Percentiles rank a stretch among this genome's conserved stretches.
phyloP scores from a whole-genome alignment of 2,113 vertebrate genomes.

The Anthoscopus minutus region DNA sequence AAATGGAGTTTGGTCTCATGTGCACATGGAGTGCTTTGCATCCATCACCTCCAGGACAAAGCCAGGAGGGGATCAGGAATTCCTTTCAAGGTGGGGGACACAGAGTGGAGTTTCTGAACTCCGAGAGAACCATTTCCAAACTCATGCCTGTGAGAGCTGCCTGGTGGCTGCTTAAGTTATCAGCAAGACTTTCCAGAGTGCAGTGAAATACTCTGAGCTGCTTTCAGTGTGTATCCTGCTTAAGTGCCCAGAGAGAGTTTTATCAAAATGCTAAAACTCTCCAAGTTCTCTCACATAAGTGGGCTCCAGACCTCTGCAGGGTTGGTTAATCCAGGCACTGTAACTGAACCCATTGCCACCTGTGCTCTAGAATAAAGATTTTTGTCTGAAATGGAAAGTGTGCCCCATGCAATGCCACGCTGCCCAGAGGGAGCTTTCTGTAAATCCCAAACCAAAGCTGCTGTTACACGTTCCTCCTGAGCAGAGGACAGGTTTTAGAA shows the following conservation, averaged over 20 bases:
- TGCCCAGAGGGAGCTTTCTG: not conserved
- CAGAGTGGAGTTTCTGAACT: not conserved
- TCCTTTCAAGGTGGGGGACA: not conserved
- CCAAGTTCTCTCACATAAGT: not conserved
- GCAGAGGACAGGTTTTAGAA: not conserved
- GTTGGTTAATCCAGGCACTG: not conserved
- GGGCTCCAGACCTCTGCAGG: not conserved
- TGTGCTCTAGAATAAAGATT: not conserved
- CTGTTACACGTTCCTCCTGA: not conserved
- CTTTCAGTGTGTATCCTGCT: not conserved
- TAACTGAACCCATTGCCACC: not conserved
- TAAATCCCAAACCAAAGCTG: not conserved
- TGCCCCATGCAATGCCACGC: not conserved
- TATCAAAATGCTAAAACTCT: not conserved
- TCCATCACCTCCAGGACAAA: not conserved
- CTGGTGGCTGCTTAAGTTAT: not conserved
- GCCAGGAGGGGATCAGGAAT: not conserved
- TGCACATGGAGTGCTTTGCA: not conserved
- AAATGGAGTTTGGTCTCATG: rapidly evolving
- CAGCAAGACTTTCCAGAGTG: not conserved
- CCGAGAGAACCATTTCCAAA: not conserved
- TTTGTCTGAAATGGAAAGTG: not conserved
- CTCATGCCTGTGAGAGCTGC: not conserved
- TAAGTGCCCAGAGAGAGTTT: not conserved
- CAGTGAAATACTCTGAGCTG: not conserved